A percentile compares a stretch with the other conserved stretches of the same genome.
These are phyloP conservation scores for Triplophysa yarkandensis DNA, from an alignment of 2,797 vertebrate species.

Conservation along the genomic window DNA sequence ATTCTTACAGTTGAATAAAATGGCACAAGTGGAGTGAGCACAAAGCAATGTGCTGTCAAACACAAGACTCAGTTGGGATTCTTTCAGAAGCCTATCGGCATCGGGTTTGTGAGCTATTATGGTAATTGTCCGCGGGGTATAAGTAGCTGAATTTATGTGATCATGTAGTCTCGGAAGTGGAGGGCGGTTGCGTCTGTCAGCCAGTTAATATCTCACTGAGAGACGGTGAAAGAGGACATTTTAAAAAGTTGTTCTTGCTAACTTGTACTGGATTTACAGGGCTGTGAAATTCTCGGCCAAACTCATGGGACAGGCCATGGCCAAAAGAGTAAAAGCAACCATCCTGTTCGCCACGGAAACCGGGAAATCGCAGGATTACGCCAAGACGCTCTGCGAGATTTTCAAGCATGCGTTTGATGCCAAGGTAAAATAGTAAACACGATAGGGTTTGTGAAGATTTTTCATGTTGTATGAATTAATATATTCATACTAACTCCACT, in stretches of 20 bases:
- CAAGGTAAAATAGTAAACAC: slow-evolving; percentile 78
- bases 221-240: background rate
- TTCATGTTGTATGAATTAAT: no score
- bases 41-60: background rate
- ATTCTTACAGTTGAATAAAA: slow-evolving; percentile 17
- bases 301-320: slow-evolving; percentile 98
- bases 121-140: slow-evolving; percentile 70
- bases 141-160: slow-evolving; percentile 68
- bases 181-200: slow-evolving; percentile 1
- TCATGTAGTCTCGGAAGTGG: slow-evolving; percentile 47
- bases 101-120: slow-evolving; percentile 62
- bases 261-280: slow-evolving; percentile 68
- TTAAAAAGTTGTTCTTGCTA: background rate
- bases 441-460: no score
- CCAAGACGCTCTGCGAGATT: slow-evolving; percentile 97
- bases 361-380: slow-evolving; percentile 94
- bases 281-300: slow-evolving; percentile 99
- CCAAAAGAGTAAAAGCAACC: slow-evolving; percentile 96
- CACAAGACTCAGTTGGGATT: slow-evolving; percentile 11
- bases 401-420: slow-evolving; percentile 98
- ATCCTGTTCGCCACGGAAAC: slow-evolving; percentile 96
- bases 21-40: background rate
- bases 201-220: slow-evolving; percentile 1
- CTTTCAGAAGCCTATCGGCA: slow-evolving; percentile 30
- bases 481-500: no score